Base-by-base conservation (phyloP, 2,797 vertebrate genomes). In the Antrozous pallidus region DNA sequence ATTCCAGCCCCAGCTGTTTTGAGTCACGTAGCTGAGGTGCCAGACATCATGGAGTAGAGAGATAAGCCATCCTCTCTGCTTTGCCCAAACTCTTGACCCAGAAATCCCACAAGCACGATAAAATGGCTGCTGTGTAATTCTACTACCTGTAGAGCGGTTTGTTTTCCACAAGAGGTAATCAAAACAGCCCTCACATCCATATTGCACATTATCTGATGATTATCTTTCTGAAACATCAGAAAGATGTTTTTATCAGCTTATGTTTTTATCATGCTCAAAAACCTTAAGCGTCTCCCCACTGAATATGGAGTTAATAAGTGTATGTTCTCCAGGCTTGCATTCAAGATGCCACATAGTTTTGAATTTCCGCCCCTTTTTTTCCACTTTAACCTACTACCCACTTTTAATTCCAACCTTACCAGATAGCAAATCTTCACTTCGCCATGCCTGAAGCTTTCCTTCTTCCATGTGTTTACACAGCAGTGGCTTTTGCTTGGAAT, bases 231-330 rank as follows among this genome's bases (percentile, higher is more conserved):
- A 85, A 82, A 81, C 11, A 71, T 33, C 9, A 26, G n/a, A n/a
- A n/a, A n/a, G n/a, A n/a, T n/a, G n/a, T n/a, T n/a, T n/a, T n/a
- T n/a, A 95, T 5, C 22, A 85, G 10, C 8, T 92, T 56, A 26
- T 40, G 45, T 20, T 91, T 95, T 95, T 67, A 87, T 9, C 31
- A 61, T 85, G 33, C 28, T 92, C 22, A n/a, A 40, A 95, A 91
- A 58, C 31, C 54, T 80, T 79, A 84, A 58, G 24, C 73, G 17
- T 28, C 49, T 87, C 4, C 42, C 28, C 56, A 90, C 9, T 74
- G 51, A 88, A 61, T 18, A 81, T n/a, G n/a, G 38, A 92, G 78
- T 79, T 45, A 61, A 73, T 61, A 82, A 74, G 31, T 93, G 22
- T 56, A 51, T 79, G 8, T 49, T 95, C 33, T 87, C 70, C 13